A percentile compares a stretch with the other conserved stretches of the same genome.
Conservation (phyloP, 1,140 invertebrate genomes). For the Drosophila ananassae region DNA sequence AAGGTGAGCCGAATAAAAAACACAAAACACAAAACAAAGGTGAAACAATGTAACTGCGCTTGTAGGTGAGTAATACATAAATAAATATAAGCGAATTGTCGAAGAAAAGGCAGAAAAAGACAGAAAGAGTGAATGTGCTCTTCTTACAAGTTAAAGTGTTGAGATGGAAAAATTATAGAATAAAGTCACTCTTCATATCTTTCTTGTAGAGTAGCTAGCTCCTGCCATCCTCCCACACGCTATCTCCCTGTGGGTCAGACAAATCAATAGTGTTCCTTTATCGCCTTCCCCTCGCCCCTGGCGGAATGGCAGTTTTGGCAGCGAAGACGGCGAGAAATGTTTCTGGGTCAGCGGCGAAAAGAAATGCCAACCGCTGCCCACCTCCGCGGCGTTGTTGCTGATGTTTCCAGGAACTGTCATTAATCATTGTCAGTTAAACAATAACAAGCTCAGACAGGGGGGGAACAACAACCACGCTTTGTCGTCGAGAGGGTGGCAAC, state of each 20-base stretch:
- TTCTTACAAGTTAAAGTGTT: neutral
- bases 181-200: no score
- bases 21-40: neutral
- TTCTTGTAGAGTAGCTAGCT: neutral
- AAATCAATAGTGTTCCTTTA: slow-evolving; percentile 41
- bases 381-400: slow-evolving; percentile 15
- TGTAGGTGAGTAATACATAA: slow-evolving; percentile 18
- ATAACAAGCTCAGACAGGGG: slow-evolving; percentile 52
- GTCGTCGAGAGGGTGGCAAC: slow-evolving; percentile 26
- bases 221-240: neutral
- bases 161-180: no score
- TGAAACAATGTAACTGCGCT: slow-evolving; percentile 10
- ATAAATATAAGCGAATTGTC: slow-evolving; percentile 22
- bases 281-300: neutral
- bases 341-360: slow-evolving; percentile 70
- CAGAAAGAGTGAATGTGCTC: slow-evolving; percentile 24
- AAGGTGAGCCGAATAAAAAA: slow-evolving; percentile 32
- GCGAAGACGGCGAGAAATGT: slow-evolving; percentile 39
- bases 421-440: slow-evolving; percentile 78
- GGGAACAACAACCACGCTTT: slow-evolving; percentile 4
- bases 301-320: slow-evolving; percentile 16
- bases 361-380: slow-evolving; percentile 56
- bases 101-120: slow-evolving; percentile 21
- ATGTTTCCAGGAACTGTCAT: slow-evolving; percentile 56
- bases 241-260: slow-evolving; percentile 22